These are phyloP conservation scores for Verasper variegatus DNA, from an alignment of 2,113 vertebrate genomes.

Conservation along the genomic window DNA sequence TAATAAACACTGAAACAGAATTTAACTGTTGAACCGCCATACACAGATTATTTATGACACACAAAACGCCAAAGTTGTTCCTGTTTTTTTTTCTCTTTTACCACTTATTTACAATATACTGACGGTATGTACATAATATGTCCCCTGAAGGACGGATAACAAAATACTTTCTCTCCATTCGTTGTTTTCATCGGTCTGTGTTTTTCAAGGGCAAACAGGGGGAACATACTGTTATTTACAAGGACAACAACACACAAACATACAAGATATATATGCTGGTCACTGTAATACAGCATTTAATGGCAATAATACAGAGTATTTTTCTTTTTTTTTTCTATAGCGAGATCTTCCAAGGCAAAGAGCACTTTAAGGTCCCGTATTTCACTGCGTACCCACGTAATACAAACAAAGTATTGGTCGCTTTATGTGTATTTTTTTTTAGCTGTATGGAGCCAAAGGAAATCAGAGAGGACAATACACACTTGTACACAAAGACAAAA, in stretches of 20 bases:
- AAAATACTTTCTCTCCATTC: slow-evolving; percentile 85
- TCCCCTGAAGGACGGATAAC: slow-evolving; percentile 87
- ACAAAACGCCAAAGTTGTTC: slow-evolving; percentile 82
- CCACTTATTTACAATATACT: slow-evolving; percentile 90
- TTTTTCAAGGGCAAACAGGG: slow-evolving; percentile 80
- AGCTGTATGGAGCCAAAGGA: slow-evolving; percentile 48
- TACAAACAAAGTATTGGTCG: slow-evolving; percentile 46
- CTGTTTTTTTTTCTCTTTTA: slow-evolving; percentile 55
- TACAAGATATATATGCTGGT: slow-evolving; percentile 79
- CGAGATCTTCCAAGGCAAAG: slow-evolving; percentile 55
- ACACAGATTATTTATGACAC: slow-evolving; percentile 86
- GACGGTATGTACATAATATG: slow-evolving; percentile 85
- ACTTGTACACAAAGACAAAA: slow-evolving; percentile 69
- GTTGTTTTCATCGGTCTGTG: slow-evolving; percentile 69
- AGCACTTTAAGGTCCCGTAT: slow-evolving; percentile 55
- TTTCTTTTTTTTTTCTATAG: slow-evolving; percentile 36
- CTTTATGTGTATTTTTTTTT: slow-evolving; percentile 42
- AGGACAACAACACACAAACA: slow-evolving; percentile 84
- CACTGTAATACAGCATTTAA: slow-evolving; percentile 79
- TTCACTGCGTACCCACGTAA: slow-evolving; percentile 8
- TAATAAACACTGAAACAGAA: slow-evolving; percentile 91
- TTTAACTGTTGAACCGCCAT: slow-evolving; percentile 82
- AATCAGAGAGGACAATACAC: slow-evolving; percentile 68
- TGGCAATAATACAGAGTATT: slow-evolving; percentile 67
- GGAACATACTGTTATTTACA: slow-evolving; percentile 86